Evolutionary conservation across 2,797 vertebrate genomes (phyloP).

Genomic region (Sphenodon punctatus): DNA sequence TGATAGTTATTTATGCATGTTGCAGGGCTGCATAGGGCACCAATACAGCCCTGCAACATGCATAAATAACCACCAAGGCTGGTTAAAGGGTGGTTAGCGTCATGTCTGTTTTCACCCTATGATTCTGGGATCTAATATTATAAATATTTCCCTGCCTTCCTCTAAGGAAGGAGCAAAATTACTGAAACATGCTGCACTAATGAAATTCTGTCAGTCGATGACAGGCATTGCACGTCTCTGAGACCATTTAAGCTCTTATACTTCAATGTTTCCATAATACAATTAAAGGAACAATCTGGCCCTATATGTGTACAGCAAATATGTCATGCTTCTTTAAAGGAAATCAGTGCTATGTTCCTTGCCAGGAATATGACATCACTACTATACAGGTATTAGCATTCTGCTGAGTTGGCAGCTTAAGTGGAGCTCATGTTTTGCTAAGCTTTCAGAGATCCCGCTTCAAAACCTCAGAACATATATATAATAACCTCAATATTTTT

Average conservation of each 20-base stretch:
- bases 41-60: no score
- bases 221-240: background rate
- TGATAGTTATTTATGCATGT: no score
- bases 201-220: conserved; percentile 24
- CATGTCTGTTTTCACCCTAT: no score
- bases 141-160: background rate
- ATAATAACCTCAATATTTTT: background rate
- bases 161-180: background rate
- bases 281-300: accelerated
- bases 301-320: background rate
- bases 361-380: conserved; percentile 40
- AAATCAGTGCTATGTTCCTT: conserved; percentile 43
- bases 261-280: background rate
- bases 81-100: no score
- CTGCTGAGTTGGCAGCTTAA: conserved; percentile 42
- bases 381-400: conserved; percentile 25
- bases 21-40: no score
- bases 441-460: background rate
- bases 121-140: background rate
- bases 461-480: conserved; percentile 2
- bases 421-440: conserved; percentile 11
- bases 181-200: background rate
- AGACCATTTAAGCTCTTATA: background rate
- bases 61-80: no score
- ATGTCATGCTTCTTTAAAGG: conserved; percentile 16